These are phyloP conservation scores for Diadromus collaris DNA, from an alignment of 2,888 invertebrate species.

Conservation along the genomic window DNA sequence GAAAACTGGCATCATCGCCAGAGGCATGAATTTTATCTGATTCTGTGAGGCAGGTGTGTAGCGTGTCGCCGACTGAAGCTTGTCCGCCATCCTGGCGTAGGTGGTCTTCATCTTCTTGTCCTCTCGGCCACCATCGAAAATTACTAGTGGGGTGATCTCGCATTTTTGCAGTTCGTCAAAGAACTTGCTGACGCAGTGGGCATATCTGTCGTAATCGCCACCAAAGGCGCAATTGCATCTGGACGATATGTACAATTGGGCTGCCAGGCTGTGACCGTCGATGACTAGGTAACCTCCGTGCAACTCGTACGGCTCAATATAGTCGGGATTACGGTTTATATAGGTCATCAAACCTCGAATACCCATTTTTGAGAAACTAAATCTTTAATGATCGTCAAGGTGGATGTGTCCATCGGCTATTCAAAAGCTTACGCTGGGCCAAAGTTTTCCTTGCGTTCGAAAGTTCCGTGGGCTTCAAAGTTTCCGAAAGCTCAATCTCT, in stretches of 20 bases:
- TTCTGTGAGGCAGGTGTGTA: conserved; percentile 82
- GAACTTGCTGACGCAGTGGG: conserved; percentile 84
- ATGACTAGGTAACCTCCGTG: conserved; percentile 87
- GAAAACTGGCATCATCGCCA: conserved; percentile 89
- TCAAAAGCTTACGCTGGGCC: too few species aligned
- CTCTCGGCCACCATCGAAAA: conserved; percentile 92
- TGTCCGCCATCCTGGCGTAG: conserved; percentile 82
- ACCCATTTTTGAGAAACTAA: conserved; percentile 74
- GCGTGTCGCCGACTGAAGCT: conserved; percentile 82
- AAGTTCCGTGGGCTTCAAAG: too few species aligned
- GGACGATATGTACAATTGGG: conserved; percentile 85
- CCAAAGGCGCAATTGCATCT: conserved; percentile 88
- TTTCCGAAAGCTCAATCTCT: too few species aligned
- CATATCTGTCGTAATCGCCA: conserved; percentile 92
- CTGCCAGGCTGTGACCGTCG: conserved; percentile 90
- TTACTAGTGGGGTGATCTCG: conserved; percentile 86
- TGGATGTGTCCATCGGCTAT: too few species aligned
- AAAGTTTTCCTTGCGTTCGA: too few species aligned
- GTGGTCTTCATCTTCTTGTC: conserved; percentile 87
- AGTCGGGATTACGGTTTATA: conserved; percentile 85
- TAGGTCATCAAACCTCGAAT: conserved; percentile 92
- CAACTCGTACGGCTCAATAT: conserved; percentile 84
- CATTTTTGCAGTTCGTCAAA: conserved; percentile 87
- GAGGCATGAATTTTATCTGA: conserved; percentile 85
- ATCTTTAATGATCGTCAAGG: not conserved